Evolutionary conservation across 35 echinoderm and acorn worm genomes (phyloP).

Genomic region (Anneissia japonica): DNA sequence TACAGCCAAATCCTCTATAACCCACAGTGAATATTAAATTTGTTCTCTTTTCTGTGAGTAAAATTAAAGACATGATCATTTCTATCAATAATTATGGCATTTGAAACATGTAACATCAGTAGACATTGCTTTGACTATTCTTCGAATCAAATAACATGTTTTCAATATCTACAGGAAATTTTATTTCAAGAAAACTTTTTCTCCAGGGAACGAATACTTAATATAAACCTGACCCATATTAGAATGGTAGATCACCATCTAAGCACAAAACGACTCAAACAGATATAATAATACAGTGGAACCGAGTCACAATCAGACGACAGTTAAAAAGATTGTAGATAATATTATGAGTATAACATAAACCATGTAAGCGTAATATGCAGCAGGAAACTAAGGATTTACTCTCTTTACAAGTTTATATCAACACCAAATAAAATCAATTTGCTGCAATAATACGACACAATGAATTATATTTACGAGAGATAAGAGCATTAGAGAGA

Average conservation of each 20-base stretch:
- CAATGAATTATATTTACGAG: too few species aligned
- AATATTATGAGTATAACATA: not conserved
- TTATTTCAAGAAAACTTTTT: not conserved
- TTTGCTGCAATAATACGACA: too few species aligned
- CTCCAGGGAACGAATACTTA: not conserved
- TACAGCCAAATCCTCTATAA: too few species aligned
- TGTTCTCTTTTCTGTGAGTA: too few species aligned
- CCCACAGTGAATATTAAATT: too few species aligned
- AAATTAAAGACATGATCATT: too few species aligned
- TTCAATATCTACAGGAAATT: not conserved
- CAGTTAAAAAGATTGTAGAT: not conserved
- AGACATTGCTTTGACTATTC: not conserved
- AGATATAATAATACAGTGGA: not conserved
- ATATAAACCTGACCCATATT: not conserved
- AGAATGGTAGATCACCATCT: not conserved
- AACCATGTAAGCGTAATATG: not conserved
- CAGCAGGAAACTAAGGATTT: not conserved
- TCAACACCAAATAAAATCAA: too few species aligned
- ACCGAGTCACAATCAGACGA: not conserved
- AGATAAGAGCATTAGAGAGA: too few species aligned
- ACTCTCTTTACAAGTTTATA: too few species aligned
- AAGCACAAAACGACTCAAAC: not conserved
- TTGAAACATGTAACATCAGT: too few species aligned
- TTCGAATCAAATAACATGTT: not conserved
- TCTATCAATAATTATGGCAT: too few species aligned